Conservation (phyloP, 2,113 vertebrate species). For the Cichladusa arquata region DNA sequence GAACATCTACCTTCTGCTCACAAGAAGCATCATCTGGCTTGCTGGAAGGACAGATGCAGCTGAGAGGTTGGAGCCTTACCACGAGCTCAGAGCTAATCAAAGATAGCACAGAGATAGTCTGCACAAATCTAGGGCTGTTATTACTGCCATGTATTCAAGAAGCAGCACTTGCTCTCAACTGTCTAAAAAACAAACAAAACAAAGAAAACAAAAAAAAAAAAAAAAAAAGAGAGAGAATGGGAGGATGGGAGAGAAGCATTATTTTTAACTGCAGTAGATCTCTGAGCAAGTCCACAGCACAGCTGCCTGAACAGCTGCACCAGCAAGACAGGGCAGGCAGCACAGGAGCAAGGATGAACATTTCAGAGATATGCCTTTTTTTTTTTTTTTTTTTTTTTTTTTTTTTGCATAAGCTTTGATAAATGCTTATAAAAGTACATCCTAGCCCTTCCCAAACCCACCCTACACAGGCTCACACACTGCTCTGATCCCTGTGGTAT, state of each 20-base stretch:
- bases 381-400: background rate
- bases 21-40: background rate
- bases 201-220: no score
- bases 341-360: background rate
- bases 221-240: no score
- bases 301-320: conserved; percentile 2
- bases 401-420: background rate
- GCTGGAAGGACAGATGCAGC: background rate
- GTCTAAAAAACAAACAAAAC: background rate
- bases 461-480: background rate
- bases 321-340: background rate
- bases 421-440: background rate
- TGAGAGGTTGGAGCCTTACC: background rate
- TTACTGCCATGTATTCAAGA: background rate
- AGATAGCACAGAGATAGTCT: background rate
- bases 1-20: background rate
- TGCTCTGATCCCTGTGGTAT: background rate
- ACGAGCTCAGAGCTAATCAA: background rate
- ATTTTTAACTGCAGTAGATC: background rate
- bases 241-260: background rate
- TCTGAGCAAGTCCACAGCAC: background rate
- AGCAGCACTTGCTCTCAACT: background rate
- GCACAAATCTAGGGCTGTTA: background rate
- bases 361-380: background rate
- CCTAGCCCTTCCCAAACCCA: background rate